Conservation (phyloP, 2,888 invertebrate species). For the Encarsia formosa region DNA sequence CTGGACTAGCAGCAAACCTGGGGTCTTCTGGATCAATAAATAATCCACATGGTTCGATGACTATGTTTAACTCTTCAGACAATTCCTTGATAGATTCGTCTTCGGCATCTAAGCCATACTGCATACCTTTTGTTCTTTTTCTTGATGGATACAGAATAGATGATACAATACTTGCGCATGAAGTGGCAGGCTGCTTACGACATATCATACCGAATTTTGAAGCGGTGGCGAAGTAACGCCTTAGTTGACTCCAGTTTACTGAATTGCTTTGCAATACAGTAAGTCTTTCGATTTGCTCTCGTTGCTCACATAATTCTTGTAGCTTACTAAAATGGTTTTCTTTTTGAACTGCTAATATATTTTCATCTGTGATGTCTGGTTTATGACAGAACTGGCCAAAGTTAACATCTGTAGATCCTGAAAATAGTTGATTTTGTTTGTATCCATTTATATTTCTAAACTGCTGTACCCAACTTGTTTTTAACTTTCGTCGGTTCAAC, state of each 20-base stretch:
- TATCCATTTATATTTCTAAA: not conserved
- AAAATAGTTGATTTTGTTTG: not conserved
- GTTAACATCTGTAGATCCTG: slow-evolving; percentile 15
- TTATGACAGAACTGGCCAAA: slow-evolving; percentile 26
- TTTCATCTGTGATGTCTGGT: slow-evolving; percentile 20
- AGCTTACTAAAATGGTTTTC: slow-evolving; percentile 18
- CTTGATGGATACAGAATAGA: slow-evolving; percentile 19
- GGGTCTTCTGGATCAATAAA: slow-evolving; percentile 23
- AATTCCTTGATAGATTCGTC: slow-evolving; percentile 9
- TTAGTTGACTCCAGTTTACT: slow-evolving; percentile 18
- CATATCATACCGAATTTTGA: slow-evolving; percentile 26
- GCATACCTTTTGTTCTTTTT: not conserved
- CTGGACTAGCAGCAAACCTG: slow-evolving; percentile 25
- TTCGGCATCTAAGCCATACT: slow-evolving; percentile 26
- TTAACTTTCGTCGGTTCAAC: not conserved
- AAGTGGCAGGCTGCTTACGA: slow-evolving; percentile 12
- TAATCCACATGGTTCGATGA: slow-evolving; percentile 18
- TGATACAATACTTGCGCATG: slow-evolving; percentile 12
- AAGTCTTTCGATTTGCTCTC: slow-evolving; percentile 16
- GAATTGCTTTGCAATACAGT: slow-evolving; percentile 20
- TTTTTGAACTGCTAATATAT: slow-evolving; percentile 4
- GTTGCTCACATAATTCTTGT: slow-evolving; percentile 8
- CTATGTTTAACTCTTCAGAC: not conserved
- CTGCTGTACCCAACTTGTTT: not conserved
- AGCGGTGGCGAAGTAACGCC: slow-evolving; percentile 24